Evolutionary conservation across 2,797 vertebrate genomes (phyloP).

Genomic region (Poecilia picta): DNA sequence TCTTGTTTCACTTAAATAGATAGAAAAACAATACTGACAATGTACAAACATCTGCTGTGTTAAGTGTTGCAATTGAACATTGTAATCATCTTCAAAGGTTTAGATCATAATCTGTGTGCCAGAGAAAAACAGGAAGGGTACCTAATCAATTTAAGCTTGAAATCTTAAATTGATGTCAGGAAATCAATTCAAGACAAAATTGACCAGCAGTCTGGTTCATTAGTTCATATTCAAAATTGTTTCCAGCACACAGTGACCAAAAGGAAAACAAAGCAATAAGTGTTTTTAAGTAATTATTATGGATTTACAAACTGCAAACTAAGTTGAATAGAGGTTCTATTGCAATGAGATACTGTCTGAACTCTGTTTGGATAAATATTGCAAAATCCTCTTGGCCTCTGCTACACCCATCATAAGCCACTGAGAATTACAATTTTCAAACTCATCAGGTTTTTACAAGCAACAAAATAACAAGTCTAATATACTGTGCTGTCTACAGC

Average conservation of each 20-base stretch:
- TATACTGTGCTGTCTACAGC: constrained; percentile 38
- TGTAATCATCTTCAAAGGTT: constrained; percentile 22
- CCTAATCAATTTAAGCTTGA: background rate
- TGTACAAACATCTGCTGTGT: constrained; percentile 13
- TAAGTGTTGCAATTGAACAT: constrained; percentile 17
- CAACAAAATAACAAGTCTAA: constrained; percentile 65
- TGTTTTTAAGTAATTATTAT: background rate
- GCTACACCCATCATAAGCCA: constrained; percentile 32
- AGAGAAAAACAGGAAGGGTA: constrained; percentile 4
- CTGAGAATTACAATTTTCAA: constrained; percentile 48
- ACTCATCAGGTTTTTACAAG: constrained; percentile 60
- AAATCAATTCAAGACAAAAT: constrained; percentile 13
- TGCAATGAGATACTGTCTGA: constrained; percentile 10
- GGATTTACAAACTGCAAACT: background rate
- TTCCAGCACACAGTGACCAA: constrained; percentile 4
- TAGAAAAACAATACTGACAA: constrained; percentile 20
- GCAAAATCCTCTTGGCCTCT: constrained; percentile 28
- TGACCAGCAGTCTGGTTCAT: constrained; percentile 29
- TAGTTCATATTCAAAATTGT: constrained; percentile 5
- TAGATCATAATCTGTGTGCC: constrained; percentile 8
- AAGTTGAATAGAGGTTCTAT: background rate
- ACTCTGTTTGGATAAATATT: constrained; percentile 47
- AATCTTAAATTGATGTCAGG: background rate
- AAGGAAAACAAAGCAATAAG: constrained; percentile 11
- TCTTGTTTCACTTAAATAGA: constrained; percentile 29